Evolutionary conservation across 2,113 vertebrate genomes (phyloP).

Genomic region (Cheirogaleus medius): DNA sequence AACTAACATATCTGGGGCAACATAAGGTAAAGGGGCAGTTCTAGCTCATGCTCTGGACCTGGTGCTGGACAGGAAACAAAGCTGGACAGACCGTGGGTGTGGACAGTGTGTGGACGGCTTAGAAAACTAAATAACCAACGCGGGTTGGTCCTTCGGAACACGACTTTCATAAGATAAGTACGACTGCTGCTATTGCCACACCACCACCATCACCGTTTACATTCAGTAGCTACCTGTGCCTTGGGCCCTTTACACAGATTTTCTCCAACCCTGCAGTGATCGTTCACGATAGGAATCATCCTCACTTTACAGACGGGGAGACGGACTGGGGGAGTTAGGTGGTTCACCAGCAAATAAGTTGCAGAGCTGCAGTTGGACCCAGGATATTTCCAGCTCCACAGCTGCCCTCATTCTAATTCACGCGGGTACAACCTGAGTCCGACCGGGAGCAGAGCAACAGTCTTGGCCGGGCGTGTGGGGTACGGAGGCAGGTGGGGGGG

Average conservation of each 20-base stretch:
- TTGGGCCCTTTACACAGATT: accelerated
- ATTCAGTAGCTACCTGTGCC: accelerated
- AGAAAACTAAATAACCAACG: background rate
- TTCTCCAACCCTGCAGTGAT: accelerated
- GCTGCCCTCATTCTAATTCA: too few species aligned
- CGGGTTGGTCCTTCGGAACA: background rate
- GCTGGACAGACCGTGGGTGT: accelerated
- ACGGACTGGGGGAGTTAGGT: too few species aligned
- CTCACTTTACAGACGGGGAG: accelerated
- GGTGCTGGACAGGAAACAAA: accelerated
- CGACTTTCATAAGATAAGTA: background rate
- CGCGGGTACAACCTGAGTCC: accelerated
- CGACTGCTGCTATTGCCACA: accelerated
- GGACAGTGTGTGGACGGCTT: background rate
- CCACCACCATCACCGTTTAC: accelerated
- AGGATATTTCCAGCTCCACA: background rate
- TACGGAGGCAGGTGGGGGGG: accelerated
- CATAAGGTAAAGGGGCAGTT: background rate
- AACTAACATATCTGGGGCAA: background rate
- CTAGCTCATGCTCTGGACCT: background rate
- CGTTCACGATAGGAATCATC: accelerated
- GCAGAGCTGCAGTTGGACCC: background rate
- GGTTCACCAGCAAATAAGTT: accelerated
- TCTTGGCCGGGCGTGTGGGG: accelerated
- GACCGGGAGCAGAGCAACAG: accelerated